Percentiles rank a stretch among this genome's conserved stretches.
These are phyloP conservation scores for Crocidura indochinensis DNA, from an alignment of 2,797 vertebrate genomes.

Conservation along the genomic window DNA sequence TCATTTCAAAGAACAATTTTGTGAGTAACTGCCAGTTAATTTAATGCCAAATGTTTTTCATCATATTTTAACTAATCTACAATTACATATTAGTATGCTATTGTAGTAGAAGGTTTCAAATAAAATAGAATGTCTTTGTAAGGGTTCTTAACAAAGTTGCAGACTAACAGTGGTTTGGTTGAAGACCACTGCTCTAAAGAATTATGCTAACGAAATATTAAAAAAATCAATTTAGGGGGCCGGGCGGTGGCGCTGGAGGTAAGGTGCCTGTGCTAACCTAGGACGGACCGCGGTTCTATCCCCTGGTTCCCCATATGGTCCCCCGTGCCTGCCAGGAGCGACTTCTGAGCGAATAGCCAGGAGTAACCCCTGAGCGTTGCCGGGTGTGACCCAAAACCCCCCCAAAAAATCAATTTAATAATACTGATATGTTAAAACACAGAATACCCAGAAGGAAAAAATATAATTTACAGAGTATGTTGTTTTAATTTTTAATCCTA, in stretches of 20 bases:
- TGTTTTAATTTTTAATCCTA: not conserved
- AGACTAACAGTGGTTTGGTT: not conserved
- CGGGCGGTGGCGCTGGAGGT: no score
- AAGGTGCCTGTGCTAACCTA: no score
- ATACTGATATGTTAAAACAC: not conserved
- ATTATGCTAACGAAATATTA: not conserved
- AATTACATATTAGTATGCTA: not conserved
- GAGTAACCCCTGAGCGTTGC: no score
- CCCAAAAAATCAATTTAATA: not conserved
- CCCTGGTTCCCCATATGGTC: no score
- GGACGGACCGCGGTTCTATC: no score
- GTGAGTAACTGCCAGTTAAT: not conserved
- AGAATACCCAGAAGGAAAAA: not conserved
- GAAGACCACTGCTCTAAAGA: not conserved
- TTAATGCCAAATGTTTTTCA: not conserved
- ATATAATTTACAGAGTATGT: not conserved
- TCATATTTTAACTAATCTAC: not conserved
- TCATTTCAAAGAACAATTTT: conserved; percentile 1
- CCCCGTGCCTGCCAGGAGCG: no score
- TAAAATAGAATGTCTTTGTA: not conserved
- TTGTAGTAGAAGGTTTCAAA: not conserved
- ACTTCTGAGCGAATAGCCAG: no score
- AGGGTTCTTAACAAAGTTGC: no score
- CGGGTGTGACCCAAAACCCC: no score
- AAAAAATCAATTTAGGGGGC: no score